Evolutionary conservation across 1,140 invertebrate genomes (phyloP), one percentile per base, ranked within the genome.

Genomic region (Holcopasites calliopsidis): DNA sequence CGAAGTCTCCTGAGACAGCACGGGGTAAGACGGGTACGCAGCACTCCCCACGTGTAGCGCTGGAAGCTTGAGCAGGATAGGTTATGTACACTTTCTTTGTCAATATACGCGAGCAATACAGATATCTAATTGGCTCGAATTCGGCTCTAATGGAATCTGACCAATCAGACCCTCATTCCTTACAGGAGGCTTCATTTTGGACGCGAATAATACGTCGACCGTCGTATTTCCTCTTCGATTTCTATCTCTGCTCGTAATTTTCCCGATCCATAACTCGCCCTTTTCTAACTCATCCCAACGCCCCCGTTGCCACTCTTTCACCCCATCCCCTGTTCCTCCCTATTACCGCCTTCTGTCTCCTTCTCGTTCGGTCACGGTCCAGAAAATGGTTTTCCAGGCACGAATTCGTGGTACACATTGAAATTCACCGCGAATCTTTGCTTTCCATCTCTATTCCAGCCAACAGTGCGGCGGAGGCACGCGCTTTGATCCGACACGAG

Each of bases 391-490:
- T 90, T 90, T 90, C 88, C 87, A 79, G 79, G 87, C 89, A 90
- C 89, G 90, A 89, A 84, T 81, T n/a, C 65, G 42, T 54, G 55
- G 60, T 52, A 54, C 87, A 60, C 89, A 91, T 91, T 91, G 89
- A 90, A 90, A 91, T 91, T 91, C 90, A 90, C 87, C 71, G 79
- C 84, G 86, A 85, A 89, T 88, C 88, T 84, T 74, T 87, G 86
- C 89, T 91, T 91, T 91, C 90, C 90, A 90, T 91, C 90, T 91
- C 90, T 90, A 91, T 90, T 87, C 85, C 73, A 76, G 62, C 72
- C 83, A 85, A 77, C 76, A 84, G 68, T 69, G 58, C 62, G 23
- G 26, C 18, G 28, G 33, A 76, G 70, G 66, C 75, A 84, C 70
- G 77, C 82, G 80, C 83, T 80, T 76, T 85, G 80, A 86, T 86